These are phyloP conservation scores for Coelogynopora nodosa DNA, from an alignment of 2,888 invertebrate species.

Conservation along the genomic window DNA sequence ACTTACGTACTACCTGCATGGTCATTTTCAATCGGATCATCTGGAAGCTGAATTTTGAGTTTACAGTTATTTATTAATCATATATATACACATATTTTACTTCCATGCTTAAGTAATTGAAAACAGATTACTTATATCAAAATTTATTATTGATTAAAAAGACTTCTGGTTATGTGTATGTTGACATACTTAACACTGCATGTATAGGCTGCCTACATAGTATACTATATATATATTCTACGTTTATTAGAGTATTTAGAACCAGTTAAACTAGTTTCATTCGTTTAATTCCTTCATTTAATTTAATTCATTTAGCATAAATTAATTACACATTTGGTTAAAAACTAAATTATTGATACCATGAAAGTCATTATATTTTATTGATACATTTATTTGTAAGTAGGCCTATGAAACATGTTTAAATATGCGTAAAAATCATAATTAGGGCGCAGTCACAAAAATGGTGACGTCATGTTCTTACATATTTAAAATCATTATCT, in stretches of 20 bases:
- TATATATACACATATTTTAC: neutral
- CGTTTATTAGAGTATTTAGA: neutral
- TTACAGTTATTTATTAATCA: neutral
- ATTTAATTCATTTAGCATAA: neutral
- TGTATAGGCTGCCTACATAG: too few relatives aligned
- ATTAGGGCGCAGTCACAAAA: too few relatives aligned
- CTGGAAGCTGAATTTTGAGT: constrained; percentile 15
- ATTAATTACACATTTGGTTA: neutral
- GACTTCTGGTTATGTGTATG: neutral
- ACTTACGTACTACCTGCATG: neutral
- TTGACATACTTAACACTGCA: neutral
- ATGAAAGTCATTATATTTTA: neutral
- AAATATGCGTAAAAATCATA: neutral
- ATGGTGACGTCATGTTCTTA: too few relatives aligned
- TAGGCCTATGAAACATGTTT: neutral
- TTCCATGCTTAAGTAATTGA: neutral
- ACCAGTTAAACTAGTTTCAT: too few relatives aligned
- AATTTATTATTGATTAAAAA: neutral
- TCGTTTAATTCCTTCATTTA: too few relatives aligned
- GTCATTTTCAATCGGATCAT: neutral
- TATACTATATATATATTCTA: neutral
- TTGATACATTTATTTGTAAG: neutral
- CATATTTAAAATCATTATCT: too few relatives aligned
- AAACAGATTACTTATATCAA: neutral
- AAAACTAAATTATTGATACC: neutral